Evolutionary conservation across 2,888 invertebrate genomes (phyloP), one percentile per base, ranked within the genome.

Genomic region (Drosophila ezoana): DNA sequence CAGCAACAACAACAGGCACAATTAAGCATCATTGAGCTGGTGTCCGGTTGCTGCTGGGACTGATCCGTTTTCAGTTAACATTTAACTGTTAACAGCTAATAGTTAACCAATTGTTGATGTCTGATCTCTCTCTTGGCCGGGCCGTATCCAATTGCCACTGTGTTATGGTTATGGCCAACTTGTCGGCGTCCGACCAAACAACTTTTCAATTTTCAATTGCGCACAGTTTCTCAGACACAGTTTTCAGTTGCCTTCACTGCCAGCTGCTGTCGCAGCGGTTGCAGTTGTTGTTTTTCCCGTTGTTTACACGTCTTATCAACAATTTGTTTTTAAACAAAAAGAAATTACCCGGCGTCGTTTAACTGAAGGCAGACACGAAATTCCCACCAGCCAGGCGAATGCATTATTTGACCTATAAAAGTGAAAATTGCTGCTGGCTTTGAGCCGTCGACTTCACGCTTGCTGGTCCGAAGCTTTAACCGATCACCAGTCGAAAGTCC

Each of bases 141-240:
- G 51, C 64, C 79, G 48, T 61, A 68, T 67, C 68, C 72, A 72
- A 81, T 85, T 89, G 76, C 79, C 88, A 88, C 76, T 69, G 87
- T 88, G 75, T 82, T 88, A 81, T 79, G 88, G 89, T 77, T 85
- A 85, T 87, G 89, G 83, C 68, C 89, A 86, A 80, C 68, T 65
- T 61, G 69, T 62, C 63, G 9, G 53, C 65, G 74, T 72, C 81
- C 59, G 87, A 76, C 61, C 81, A 89, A 87, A 85, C 85, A 88
- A 85, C 85, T 85, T 89, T 85, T 85, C 89, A 84, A 89, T 87
- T 78, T 78, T 57, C 64, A 68, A 41, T 76, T 41, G 40, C 20
- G 28, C 52, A 52, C 23, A 52, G 28, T 68, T 77, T 75, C 81
- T 83, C 89, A 80, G 88, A 89, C 82, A 89, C 82, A 87, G 75